Evolutionary conservation across 1,140 invertebrate genomes (phyloP).

Genomic region (Lasaia peninsularis): DNA sequence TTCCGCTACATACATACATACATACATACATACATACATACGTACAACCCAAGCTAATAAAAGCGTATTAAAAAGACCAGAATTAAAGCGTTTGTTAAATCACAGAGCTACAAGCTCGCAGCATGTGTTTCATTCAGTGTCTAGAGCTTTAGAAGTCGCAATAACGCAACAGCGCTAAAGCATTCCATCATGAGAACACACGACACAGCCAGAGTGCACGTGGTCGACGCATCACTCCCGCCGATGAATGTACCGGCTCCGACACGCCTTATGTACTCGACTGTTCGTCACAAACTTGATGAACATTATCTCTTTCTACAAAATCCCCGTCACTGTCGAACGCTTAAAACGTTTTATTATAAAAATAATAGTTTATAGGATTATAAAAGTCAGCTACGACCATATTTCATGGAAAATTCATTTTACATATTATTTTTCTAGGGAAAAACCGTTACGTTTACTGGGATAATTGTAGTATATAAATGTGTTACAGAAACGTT

Average conservation of each 20-base stretch:
- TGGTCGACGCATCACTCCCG: slow-evolving; percentile 64
- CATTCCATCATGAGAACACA: slow-evolving; percentile 45
- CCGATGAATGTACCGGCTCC: slow-evolving; percentile 49
- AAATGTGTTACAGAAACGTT: not conserved
- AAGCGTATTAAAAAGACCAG: not conserved
- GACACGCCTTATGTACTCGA: too few species aligned
- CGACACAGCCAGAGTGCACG: slow-evolving; percentile 38
- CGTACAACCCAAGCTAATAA: not conserved
- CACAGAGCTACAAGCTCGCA: slow-evolving; percentile 14
- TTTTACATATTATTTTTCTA: too few species aligned
- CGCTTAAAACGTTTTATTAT: not conserved
- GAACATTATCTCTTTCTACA: too few species aligned
- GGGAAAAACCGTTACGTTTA: too few species aligned
- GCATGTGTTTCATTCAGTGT: slow-evolving; percentile 18
- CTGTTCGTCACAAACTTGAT: too few species aligned
- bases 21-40: not conserved
- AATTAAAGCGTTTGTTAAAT: not conserved
- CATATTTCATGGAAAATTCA: too few species aligned
- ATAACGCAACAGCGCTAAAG: slow-evolving; percentile 42
- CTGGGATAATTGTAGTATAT: too few species aligned
- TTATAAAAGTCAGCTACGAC: too few species aligned
- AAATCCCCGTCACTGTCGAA: too few species aligned
- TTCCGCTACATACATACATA: not conserved
- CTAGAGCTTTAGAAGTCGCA: slow-evolving; percentile 19
- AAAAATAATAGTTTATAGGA: not conserved